Evolutionary conservation across 2,797 vertebrate genomes (phyloP), one percentile per base, ranked within the genome.

Genomic region (Picus viridis): DNA sequence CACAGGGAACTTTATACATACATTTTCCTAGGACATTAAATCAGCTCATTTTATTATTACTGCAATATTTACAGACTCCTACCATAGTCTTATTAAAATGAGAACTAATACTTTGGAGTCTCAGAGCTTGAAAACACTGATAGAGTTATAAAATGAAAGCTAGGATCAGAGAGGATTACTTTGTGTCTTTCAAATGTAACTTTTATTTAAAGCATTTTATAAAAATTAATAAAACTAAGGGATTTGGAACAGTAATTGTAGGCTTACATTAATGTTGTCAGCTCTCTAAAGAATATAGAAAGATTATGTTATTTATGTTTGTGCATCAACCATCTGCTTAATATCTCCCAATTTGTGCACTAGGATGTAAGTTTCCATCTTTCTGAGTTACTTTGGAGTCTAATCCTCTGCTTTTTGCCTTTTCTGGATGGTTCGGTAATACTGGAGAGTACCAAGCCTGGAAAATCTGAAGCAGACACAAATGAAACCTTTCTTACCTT

Each of bases 301-400:
- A 95, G 94, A 97, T 98, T 97, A 97, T 95, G 62, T 90, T 96
- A 59, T 96, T 97, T 97, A 83, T 96, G 86, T 96, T 97, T 97
- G 76, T 93, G 89, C 78, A 96, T 94, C 64, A 61, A 96, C 91
- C 96, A 65, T 70, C 86, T 96, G 47, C 83, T 95, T 97, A 95
- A 96, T 95, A 77, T 87, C 78, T 96, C 53, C 89, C 58, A 94
- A 64, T 96, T 97, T 96, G 76, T 71, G 94, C 62, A 67, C 56
- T 91, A 39, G 89, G 77, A 96, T 92, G 70, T 79, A 94, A 95
- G 78, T 92, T 97, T 68, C 77, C 64, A 64, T 54, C 57, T 49
- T 94, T 87, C 83, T 92, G 32, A 14, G 56, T 79, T 71, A 77
- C 68, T 91, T 72, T 61, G 79, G 69, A 93, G 57, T 94, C 70